Evolutionary conservation across 2,888 invertebrate species (phyloP), one percentile per base, ranked within the genome.

Genomic region (Malachius bipustulatus): DNA sequence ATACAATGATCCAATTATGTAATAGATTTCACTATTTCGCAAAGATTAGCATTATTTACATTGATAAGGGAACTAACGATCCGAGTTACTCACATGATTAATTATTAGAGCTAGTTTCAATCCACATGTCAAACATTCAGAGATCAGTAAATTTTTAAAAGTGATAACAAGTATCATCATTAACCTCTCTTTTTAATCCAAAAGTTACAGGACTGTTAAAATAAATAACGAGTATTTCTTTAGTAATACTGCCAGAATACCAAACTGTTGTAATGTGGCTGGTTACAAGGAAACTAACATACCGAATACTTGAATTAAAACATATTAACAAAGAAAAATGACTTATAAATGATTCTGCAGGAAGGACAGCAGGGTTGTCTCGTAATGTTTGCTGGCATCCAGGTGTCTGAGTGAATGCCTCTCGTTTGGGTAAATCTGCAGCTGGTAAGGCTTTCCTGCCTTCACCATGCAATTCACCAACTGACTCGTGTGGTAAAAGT

Each of bases 381-480:
- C 96, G 62, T 94, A 94, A 63, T 97, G 96, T 64, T 91, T 91
- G 51, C 88, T 91, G 16, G 91, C 87, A 64, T 91, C 90, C 56
- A 90, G 72, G 53, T 87, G 88, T 38, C 97, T 71, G 13, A 98
- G 71, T 10, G 96, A 96, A 60, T 98, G 98, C 43, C 98, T 72
- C 60, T 98, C 98, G 44, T 85, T 85, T 0, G 98, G 97, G 60
- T 96, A 98, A 12, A 98, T 75, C 75, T 96, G 84, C 41, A 91
- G 64, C 50, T 90, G 78, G 59, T 97, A 94, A 1, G 97, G 97
- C 63, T 98, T 98, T 42, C 94, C 93, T n/a, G 83, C 81, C 47
- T 84, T 78, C 36, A 96, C 80, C 41, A 98, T 71, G 37, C 84
- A 82, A 44, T 87, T 83, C 14, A 98, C 80, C 40, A 99, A 67